Base-by-base conservation (phyloP, 2,113 vertebrate species). In the Lampris megalopsis region DNA sequence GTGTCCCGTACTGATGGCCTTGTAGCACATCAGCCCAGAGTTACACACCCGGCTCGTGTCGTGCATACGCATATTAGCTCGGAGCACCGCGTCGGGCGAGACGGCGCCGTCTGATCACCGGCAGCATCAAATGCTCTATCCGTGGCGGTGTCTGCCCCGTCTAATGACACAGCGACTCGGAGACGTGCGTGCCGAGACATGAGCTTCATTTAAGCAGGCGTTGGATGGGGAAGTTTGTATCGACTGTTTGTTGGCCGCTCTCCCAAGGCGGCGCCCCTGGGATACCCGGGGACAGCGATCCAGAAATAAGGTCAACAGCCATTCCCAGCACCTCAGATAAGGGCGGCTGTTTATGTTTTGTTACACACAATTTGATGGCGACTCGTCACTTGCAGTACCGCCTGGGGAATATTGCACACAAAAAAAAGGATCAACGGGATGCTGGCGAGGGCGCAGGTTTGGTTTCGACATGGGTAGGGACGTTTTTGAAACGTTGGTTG, bases 171-270 rank as follows among this genome's bases (percentile, higher is more conserved):
- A 82, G 82, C 73, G 75, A 73, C 73, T 73, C 66, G 68, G 70
- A 77, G 73, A 61, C 35, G 42, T 49, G 61, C 49, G 45, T 86
- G 84, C 84, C 80, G 80, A 87, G 75, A 69, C 69, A 48, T 69
- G 74, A 77, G 78, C 66, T 64, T 75, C 42, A 72, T 86, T 77
- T 80, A 85, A 81, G 73, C 85, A 79, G 72, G 61, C 70, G 10
- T 87, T 76, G 89, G 73, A 80, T 49, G 83, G 69, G 47, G 45
- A 71, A 54, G 2, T 9, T 77, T 9, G 1, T 76, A 38, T 58
- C 84, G 81, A 87, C 67, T 69, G n/a, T 13, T 24, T 71, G 73
- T 70, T 84, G 77, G 86, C 81, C 45, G 70, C 38, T 84, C 75
- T 85, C 72, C 82, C 75, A 78, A 24, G 70, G 73, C 52, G 63